These are phyloP conservation scores for Brevipalpus yothersi DNA, from an alignment of 1,140 invertebrate species.

Conservation along the genomic window DNA sequence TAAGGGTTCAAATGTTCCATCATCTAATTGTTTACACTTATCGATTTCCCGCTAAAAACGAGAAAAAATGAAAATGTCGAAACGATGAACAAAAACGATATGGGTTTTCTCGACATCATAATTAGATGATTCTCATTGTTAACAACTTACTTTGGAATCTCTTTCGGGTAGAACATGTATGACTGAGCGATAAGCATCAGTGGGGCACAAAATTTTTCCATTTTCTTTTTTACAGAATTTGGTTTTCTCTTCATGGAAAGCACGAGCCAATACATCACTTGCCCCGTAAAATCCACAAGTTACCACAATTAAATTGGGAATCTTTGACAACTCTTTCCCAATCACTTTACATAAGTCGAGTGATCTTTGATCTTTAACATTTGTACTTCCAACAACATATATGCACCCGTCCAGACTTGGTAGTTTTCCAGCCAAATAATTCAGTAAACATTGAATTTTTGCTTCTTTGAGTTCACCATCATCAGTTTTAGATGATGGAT, in stretches of 20 bases:
- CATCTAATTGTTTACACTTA: constrained; percentile 16
- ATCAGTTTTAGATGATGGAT: constrained; percentile 15
- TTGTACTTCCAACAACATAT: constrained; percentile 18
- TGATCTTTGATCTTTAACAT: constrained; percentile 7
- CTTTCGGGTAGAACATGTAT: constrained; percentile 14
- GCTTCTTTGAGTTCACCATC: constrained; percentile 16
- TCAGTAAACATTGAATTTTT: constrained; percentile 16
- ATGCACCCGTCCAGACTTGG: constrained; percentile 15
- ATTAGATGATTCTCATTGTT: background rate
- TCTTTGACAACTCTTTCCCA: constrained; percentile 17
- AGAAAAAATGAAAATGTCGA: background rate
- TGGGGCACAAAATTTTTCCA: background rate
- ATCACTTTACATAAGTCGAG: constrained; percentile 17
- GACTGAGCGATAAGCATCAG: constrained; percentile 2
- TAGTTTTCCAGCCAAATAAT: constrained; percentile 8
- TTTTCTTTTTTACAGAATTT: background rate
- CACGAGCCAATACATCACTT: constrained; percentile 15
- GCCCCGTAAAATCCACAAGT: constrained; percentile 20
- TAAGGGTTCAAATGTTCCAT: constrained; percentile 18
- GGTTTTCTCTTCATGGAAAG: constrained; percentile 13
- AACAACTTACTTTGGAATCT: constrained; percentile 5
- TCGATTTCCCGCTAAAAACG: background rate
- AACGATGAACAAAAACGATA: too few species aligned
- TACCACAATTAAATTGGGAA: constrained; percentile 16
- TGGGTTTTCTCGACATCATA: too few species aligned